Base-by-base conservation (phyloP, 2,113 vertebrate genomes). In the Corythaeola cristata region DNA sequence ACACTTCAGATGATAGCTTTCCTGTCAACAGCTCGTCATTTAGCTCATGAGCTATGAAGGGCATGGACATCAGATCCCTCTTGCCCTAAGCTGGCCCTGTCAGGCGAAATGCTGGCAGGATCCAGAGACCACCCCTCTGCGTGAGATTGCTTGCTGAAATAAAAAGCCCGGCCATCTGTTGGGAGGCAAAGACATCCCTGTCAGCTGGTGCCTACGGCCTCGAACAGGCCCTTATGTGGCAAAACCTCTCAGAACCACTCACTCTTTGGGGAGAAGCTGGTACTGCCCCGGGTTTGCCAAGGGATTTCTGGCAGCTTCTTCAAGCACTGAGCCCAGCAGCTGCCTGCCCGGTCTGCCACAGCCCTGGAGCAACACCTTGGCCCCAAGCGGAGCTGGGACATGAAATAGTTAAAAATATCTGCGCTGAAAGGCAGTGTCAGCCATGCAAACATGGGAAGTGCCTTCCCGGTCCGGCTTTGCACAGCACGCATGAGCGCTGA, bases 131-230 rank as follows among this genome's bases (percentile, higher is more conserved):
- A 53, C 93, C 93, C 91, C 93, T 96, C 97, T 11, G 7, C 18
- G 11, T 15, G 2, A 66, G 97, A 97, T 96, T 96, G 90, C 96
- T 97, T 89, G 85, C 97, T 98, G 98, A 98, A 98, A 98, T 88
- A 92, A 97, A 98, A 98, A 97, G 95, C 97, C 93, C 73, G 88
- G 97, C 98, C 99, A 99, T 98, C 98, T 99, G 98, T 98, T 96
- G 68, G 63, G 96, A 98, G 97, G 97, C 98, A 98, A 96, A 98
- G 96, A 97, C 91, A 88, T 95, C 97, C 95, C 92, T 95, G 77
- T 98, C 98, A 98, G 96, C 97, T 96, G 94, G 96, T 96, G 96
- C 98, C 96, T 92, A 64, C 89, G 88, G 96, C 96, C 97, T 97
- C 21, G 0, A 93, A 97, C 97, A 97, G 95, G 96, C 81, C 98